Evolutionary conservation across 2,888 invertebrate species (phyloP), one percentile per base, ranked within the genome.

Genomic region (Timema podura): DNA sequence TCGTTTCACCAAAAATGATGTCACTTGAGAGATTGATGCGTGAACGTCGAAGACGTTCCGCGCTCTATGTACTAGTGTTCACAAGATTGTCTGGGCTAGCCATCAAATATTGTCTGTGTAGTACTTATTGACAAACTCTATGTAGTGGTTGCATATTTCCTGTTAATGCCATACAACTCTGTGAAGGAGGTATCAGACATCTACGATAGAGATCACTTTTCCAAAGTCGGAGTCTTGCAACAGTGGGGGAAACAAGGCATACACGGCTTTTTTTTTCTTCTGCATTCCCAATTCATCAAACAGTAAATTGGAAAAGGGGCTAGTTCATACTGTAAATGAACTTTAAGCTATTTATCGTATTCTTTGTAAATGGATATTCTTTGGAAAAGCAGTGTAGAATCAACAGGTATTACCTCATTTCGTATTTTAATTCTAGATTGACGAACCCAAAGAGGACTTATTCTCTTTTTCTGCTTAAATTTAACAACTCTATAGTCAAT

Each of bases 241-340:
- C 30, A 57, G 57, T 57, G 15, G 30, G n/a, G 13, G 57, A 13
- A 30, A 57, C 15, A 8, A 57, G n/a, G 57, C 8, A 9, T 11
- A 16, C 15, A 16, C 0, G 15, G 57, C 0, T n/a, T 57, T 5
- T 16, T 57, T 57, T 57, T 8, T 57, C 5, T 57, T 57, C 30
- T 30, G 15, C 57, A n/a, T 57, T 57, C 57, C 57, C 30, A 30
- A 2, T 30, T 30, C 30, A 30, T 30, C 5, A 57, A 11, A 57
- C 30, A 57, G 30, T 16, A 30, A 57, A 30, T 11, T 57, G n/a
- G 57, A n/a, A n/a, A 57, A n/a, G 57, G 15, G 57, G 57, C 13
- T 57, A 57, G n/a, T 57, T 57, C 3, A 57, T 57, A n/a, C 13
- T 57, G 57, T 30, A 57, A 57, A 30, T 13, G n/a, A 57, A 57